phyloP scores from a whole-genome alignment of 2,113 vertebrate species.

The Corydoras sp. region DNA sequence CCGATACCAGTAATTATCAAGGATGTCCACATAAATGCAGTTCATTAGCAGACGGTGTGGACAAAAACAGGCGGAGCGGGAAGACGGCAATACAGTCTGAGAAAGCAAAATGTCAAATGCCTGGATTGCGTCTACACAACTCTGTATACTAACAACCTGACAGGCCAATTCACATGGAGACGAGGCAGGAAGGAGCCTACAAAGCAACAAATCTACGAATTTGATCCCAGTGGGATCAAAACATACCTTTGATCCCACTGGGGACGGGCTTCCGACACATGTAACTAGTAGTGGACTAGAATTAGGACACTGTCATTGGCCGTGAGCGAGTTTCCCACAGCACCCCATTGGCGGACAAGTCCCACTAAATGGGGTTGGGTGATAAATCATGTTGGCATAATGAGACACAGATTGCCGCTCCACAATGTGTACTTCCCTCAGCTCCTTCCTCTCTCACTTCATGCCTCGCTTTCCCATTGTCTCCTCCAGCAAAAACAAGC shows the following conservation, averaged over 20 bases:
- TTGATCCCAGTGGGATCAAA: conserved; percentile 51
- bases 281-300: conserved; percentile 37
- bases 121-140: not conserved
- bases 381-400: conserved; percentile 53
- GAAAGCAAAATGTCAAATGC: not conserved
- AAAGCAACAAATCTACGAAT: conserved; percentile 43
- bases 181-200: not conserved
- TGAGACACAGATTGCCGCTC: conserved; percentile 56
- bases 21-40: too few species aligned
- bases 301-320: conserved; percentile 41
- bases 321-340: conserved; percentile 57
- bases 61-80: not conserved
- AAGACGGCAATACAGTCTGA: not conserved
- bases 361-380: conserved; percentile 10
- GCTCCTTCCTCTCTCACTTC: too few species aligned
- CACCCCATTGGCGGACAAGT: conserved; percentile 43
- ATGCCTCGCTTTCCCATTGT: too few species aligned
- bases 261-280: conserved; percentile 37
- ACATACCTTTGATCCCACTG: conserved; percentile 54
- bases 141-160: not conserved
- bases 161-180: too few species aligned
- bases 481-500: too few species aligned
- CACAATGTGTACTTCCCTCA: conserved; percentile 47
- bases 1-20: too few species aligned
- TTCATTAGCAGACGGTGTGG: not conserved